These are phyloP conservation scores for Drosophila mauritiana DNA, from an alignment of 1,140 invertebrate species.

Conservation along the genomic window DNA sequence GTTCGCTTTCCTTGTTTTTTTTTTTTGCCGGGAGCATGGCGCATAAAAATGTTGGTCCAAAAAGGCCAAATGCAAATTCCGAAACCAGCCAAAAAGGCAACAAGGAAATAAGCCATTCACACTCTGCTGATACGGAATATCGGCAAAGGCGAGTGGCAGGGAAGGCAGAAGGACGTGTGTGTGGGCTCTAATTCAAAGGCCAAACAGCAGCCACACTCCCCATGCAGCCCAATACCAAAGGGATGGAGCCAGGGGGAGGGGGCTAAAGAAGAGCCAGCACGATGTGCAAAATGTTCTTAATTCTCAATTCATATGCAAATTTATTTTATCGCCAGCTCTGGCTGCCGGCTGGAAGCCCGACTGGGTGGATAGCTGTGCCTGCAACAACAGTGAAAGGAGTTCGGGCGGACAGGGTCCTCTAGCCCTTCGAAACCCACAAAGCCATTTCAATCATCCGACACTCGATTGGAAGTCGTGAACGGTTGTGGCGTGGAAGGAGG, in stretches of 20 bases:
- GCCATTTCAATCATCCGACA: conserved; percentile 45
- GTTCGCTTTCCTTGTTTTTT: conserved; percentile 4
- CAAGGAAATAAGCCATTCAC: conserved; percentile 76
- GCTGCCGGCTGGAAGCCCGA: conserved; percentile 32
- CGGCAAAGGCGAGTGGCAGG: neutral
- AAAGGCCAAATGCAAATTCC: conserved; percentile 74
- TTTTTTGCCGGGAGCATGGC: conserved; percentile 47
- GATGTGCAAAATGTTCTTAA: conserved; percentile 83
- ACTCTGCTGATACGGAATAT: conserved; percentile 51
- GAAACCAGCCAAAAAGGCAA: conserved; percentile 63
- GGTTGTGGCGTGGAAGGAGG: conserved; percentile 13
- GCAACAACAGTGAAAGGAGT: conserved; percentile 76
- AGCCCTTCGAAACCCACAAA: conserved; percentile 11
- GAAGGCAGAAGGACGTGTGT: conserved; percentile 13
- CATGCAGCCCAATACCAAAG: conserved; percentile 29
- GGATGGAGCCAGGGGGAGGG: neutral
- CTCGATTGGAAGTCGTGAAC: conserved; percentile 11
- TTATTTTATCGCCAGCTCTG: conserved; percentile 76
- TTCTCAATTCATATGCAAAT: conserved; percentile 84
- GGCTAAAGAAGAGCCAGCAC: conserved; percentile 26
- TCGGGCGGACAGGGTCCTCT: conserved; percentile 49
- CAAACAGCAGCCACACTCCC: conserved; percentile 72
- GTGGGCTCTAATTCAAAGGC: conserved; percentile 77
- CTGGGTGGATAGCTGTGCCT: conserved; percentile 50
- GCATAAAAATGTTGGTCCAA: conserved; percentile 63